Conservation (phyloP, 2,888 invertebrate genomes). For the Pantelozetes paolii region DNA sequence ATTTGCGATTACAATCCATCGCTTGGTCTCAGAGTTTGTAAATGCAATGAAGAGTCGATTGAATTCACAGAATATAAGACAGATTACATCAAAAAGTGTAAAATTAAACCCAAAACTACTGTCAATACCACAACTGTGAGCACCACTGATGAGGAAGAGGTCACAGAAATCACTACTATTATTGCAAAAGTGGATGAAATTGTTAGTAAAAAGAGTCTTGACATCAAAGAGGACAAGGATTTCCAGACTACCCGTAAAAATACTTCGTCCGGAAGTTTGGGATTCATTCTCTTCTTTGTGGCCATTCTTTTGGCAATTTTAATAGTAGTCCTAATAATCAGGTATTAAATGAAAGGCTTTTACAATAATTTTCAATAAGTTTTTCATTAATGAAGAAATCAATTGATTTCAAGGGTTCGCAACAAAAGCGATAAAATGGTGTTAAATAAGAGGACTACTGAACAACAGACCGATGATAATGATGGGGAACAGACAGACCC, state of each 20-base stretch:
- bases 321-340: conserved; percentile 11
- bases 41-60: not conserved
- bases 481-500: conserved; percentile 20
- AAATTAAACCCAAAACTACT: conserved; percentile 5
- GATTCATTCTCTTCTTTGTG: conserved; percentile 10
- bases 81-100: conserved; percentile 21
- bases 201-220: not conserved
- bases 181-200: not conserved
- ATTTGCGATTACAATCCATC: not conserved
- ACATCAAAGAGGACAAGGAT: not conserved
- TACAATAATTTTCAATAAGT: not conserved
- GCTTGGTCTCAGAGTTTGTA: not conserved
- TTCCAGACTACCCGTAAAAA: not conserved
- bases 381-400: not conserved
- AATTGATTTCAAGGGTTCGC: not conserved
- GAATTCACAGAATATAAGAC: not conserved
- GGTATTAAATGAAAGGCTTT: conserved; percentile 1
- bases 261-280: not conserved
- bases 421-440: conserved; percentile 33
- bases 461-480: conserved; percentile 14
- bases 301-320: conserved; percentile 13
- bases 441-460: not conserved
- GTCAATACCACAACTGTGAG: no score
- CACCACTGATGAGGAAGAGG: not conserved
- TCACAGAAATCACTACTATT: not conserved